Conservation (phyloP, 2,797 vertebrate species). For the Dendrocincla fuliginosa region DNA sequence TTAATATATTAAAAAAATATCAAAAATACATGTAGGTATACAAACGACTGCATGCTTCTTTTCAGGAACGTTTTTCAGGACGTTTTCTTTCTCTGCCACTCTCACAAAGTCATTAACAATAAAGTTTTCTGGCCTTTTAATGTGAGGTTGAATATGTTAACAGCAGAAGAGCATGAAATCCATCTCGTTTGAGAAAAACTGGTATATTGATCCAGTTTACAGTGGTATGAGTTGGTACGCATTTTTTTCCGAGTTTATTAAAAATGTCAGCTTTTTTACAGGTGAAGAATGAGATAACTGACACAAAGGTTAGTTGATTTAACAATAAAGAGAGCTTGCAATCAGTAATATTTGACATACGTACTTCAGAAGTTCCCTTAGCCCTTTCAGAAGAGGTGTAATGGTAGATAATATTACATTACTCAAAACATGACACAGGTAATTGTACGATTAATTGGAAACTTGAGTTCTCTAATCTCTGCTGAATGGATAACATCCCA, state of each 20-base stretch:
- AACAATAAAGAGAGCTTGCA: not conserved
- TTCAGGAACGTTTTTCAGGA: not conserved
- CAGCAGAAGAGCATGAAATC: not conserved
- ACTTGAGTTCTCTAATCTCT: not conserved
- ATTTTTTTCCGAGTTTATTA: not conserved
- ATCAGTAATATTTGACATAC: not conserved
- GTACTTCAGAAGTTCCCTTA: not conserved
- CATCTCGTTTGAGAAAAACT: not conserved
- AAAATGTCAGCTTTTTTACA: not conserved
- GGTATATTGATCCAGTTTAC: not conserved
- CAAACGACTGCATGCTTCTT: not conserved
- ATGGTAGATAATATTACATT: not conserved
- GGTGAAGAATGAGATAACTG: not conserved
- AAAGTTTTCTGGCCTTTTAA: not conserved
- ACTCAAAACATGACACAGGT: not conserved
- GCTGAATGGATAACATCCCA: not conserved
- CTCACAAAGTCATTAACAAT: not conserved
- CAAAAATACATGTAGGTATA: not conserved
- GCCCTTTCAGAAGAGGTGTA: not conserved
- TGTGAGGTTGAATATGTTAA: not conserved
- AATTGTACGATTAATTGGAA: conserved; percentile 25
- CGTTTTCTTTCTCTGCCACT: not conserved
- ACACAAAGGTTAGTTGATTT: not conserved
- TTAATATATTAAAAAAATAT: not conserved
- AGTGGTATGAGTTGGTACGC: not conserved